Conservation (phyloP, 2,113 vertebrate species). For the Mus musculus region DNA sequence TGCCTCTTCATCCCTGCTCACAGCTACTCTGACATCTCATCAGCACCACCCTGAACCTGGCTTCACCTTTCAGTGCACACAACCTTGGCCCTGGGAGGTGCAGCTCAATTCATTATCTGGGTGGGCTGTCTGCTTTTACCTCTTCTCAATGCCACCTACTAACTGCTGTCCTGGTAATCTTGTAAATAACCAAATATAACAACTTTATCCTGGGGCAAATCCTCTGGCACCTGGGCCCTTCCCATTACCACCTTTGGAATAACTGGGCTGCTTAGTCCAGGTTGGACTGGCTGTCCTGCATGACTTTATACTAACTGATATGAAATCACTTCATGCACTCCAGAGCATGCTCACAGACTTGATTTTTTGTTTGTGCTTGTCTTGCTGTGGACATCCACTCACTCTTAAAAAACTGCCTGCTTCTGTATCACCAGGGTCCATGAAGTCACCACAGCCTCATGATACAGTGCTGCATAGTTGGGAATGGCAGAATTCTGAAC, state of each 20-base stretch:
- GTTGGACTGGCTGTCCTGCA: neutral
- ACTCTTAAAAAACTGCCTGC: conserved; percentile 10
- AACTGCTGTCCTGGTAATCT: neutral
- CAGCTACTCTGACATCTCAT: neutral
- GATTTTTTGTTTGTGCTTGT: neutral
- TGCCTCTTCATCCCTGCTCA: neutral
- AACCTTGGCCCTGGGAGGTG: neutral
- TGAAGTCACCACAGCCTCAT: neutral
- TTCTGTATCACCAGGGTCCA: neutral
- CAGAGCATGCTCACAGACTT: neutral
- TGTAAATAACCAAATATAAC: neutral
- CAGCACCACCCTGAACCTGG: neutral
- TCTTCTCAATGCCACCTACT: neutral
- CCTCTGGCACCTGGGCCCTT: neutral
- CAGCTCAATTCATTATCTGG: neutral
- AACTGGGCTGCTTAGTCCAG: neutral
- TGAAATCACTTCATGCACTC: neutral
- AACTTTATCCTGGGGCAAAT: neutral
- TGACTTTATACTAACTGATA: neutral
- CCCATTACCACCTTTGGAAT: neutral
- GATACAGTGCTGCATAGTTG: neutral
- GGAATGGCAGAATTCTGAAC: neutral
- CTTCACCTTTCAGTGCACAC: neutral
- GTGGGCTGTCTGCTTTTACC: neutral
- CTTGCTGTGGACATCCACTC: neutral